Evolutionary conservation across 2,888 invertebrate genomes (phyloP).

Genomic region (Iselma pallidipennis): DNA sequence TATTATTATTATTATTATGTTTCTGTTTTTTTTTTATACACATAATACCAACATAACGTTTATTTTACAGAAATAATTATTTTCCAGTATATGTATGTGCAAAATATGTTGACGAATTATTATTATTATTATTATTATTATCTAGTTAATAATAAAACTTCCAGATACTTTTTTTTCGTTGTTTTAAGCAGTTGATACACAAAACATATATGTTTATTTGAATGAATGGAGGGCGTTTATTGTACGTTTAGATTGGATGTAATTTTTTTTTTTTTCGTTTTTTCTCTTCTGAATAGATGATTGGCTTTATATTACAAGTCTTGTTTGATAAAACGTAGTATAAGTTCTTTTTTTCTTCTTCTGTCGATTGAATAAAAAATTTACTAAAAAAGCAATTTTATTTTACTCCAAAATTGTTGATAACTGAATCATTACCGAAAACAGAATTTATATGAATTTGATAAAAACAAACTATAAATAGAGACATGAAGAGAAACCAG

Average conservation of each 20-base stretch:
- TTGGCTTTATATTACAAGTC: slow-evolving; percentile 35
- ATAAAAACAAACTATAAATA: slow-evolving; percentile 19
- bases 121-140: slow-evolving; percentile 1
- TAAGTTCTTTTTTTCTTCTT: slow-evolving; percentile 12
- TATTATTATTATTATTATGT: neutral
- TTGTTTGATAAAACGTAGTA: slow-evolving; percentile 24
- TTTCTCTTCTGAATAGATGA: slow-evolving; percentile 36
- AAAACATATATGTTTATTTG: slow-evolving; percentile 4
- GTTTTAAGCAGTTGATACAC: slow-evolving; percentile 9
- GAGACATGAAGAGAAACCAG: slow-evolving; percentile 23
- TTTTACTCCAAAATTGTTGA: no score
- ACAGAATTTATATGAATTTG: slow-evolving; percentile 18
- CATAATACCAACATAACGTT: no score
- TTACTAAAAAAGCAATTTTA: slow-evolving; percentile 15
- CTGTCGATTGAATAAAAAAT: slow-evolving; percentile 1
- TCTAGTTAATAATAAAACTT: neutral
- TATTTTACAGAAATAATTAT: no score
- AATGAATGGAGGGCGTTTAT: slow-evolving; percentile 17
- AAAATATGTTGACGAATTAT: no score
- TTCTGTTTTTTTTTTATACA: neutral
- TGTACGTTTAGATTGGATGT: slow-evolving; percentile 30
- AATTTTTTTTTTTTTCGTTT: slow-evolving; percentile 17
- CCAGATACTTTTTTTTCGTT: neutral
- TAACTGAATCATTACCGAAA: no score
- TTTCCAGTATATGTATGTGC: neutral